Evolutionary conservation across 2,888 invertebrate genomes (phyloP), one percentile per base, ranked within the genome.

Genomic region (Pocota personata): DNA sequence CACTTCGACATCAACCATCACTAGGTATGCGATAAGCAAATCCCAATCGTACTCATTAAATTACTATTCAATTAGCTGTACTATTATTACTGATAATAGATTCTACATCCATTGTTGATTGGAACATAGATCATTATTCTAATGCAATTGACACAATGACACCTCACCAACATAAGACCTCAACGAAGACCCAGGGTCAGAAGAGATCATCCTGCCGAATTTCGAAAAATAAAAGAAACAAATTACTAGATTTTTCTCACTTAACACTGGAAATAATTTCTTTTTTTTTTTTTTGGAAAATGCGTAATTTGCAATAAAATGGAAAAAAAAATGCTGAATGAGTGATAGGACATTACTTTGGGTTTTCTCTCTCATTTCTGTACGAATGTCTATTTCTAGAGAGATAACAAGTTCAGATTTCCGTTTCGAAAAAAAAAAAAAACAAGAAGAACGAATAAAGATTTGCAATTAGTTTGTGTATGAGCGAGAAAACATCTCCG

Each of bases 341-440:
- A 64, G 19, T 7, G 46, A 66, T 48, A 35, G 32, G 50, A 50
- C 19, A 32, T 8, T 12, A 16, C 19, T 19, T 6, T 6, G 2
- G 32, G 27, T 40, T 43, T 66, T 43, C 35, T 40, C 46, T 52
- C 21, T 1, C 32, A 30, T 37, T 71, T 35, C 14, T 48, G 32
- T 40, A 16, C 40, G 24, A 37, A 35, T 21, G 30, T 50, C 50
- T 30, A 27, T 43, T 77, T 35, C 48, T 50, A 43, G 12, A 40
- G 62, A 50, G 82, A 83, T 83, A 83, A 83, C 27, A 72, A 72
- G 46, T 78, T 77, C 50, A 66, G 58, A 66, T 77, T 73, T 55
- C 3, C 4, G 66, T 32, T 75, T 57, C 40, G 30, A 76, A 82
- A 58, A 69, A 82, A 57, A 64, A 50, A 24, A 19, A 24, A 52